These are phyloP conservation scores for Chrysoperla carnea DNA, from an alignment of 1,140 invertebrate species.

Conservation along the genomic window DNA sequence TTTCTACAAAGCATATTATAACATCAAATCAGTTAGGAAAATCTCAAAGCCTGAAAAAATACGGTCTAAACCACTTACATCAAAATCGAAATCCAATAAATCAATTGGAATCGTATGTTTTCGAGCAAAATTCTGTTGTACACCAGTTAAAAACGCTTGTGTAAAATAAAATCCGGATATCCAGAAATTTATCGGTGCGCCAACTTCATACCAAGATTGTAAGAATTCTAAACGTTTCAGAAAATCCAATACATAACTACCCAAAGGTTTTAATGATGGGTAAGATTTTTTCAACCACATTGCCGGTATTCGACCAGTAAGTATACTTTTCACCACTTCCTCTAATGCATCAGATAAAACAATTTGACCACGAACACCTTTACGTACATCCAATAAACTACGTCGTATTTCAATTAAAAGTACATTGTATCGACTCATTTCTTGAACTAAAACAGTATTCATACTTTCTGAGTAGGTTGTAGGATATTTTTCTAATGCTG, in stretches of 20 bases:
- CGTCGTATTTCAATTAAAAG: constrained; percentile 52
- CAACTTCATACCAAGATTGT: constrained; percentile 72
- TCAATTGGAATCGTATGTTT: constrained; percentile 85
- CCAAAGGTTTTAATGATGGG: constrained; percentile 82
- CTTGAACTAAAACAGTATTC: constrained; percentile 87
- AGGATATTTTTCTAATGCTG: constrained; percentile 53
- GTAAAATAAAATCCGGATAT: constrained; percentile 91
- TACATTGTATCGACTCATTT: constrained; percentile 80
- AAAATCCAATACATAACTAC: constrained; percentile 80
- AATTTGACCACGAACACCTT: constrained; percentile 76
- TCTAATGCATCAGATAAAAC: constrained; percentile 79
- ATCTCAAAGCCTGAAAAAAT: not conserved
- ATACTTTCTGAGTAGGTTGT: constrained; percentile 70
- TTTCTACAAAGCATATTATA: too few species aligned
- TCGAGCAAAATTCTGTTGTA: constrained; percentile 82
- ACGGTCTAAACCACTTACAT: constrained; percentile 27
- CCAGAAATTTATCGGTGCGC: constrained; percentile 74
- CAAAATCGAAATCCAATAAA: constrained; percentile 69
- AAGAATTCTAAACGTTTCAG: constrained; percentile 61
- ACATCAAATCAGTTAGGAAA: too few species aligned
- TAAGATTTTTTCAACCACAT: constrained; percentile 78
- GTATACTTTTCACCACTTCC: constrained; percentile 66
- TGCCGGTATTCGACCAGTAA: constrained; percentile 64
- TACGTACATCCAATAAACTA: constrained; percentile 64
- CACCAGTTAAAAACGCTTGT: constrained; percentile 87